phyloP scores from a whole-genome alignment of 53 echinoderm and acorn worm species.

The Henricia sp. region DNA sequence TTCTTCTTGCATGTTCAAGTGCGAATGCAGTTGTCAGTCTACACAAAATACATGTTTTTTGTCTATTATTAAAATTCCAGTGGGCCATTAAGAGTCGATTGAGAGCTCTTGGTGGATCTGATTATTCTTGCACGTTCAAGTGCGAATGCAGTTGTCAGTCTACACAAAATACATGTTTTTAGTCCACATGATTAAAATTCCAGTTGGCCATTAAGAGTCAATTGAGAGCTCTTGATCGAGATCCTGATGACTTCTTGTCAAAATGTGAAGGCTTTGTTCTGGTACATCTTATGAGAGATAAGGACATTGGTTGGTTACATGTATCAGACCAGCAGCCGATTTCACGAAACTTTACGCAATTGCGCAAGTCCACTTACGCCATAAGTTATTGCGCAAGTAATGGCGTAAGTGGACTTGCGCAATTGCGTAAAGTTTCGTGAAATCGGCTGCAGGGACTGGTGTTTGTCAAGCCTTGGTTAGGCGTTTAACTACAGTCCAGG shows the following conservation, averaged over 20 bases:
- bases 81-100: not conserved
- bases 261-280: not conserved
- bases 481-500: no score
- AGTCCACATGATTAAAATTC: slow-evolving; percentile 43
- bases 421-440: no score
- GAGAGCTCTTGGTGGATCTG: not conserved
- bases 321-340: not conserved
- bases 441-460: no score
- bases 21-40: not conserved
- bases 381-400: no score
- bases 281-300: no score
- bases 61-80: not conserved
- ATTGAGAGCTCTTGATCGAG: not conserved
- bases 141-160: no score
- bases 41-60: not conserved
- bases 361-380: no score
- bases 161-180: not conserved
- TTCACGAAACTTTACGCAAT: no score
- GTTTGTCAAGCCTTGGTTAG: no score
- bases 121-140: no score
- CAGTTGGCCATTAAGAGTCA: slow-evolving; percentile 6
- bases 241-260: not conserved
- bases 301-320: not conserved
- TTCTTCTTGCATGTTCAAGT: not conserved
- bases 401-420: no score